phyloP scores from a whole-genome alignment of 2,888 invertebrate species.

The Hemicrepidius hirtus region DNA sequence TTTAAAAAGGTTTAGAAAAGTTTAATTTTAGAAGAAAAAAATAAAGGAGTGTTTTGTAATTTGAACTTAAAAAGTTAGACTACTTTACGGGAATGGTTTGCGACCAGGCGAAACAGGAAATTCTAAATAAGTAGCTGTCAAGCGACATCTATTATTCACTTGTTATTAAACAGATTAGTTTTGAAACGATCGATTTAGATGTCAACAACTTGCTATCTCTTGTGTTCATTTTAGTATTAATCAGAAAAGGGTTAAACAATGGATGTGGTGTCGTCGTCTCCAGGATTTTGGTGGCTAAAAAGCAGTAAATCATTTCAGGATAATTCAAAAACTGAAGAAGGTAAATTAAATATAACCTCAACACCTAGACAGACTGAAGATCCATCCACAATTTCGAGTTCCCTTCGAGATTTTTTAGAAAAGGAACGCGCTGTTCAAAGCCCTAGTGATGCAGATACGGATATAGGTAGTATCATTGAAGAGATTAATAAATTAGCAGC shows the following conservation, averaged over 20 bases:
- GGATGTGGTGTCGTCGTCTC: constrained; percentile 64
- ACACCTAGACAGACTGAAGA: constrained; percentile 52
- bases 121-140: too few species aligned
- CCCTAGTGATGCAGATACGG: constrained; percentile 62
- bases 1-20: too few species aligned
- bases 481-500: constrained; percentile 78
- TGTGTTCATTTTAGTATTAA: background rate
- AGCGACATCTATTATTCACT: too few species aligned
- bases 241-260: constrained; percentile 53
- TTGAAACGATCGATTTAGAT: constrained; percentile 10
- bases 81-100: too few species aligned
- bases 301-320: constrained; percentile 56
- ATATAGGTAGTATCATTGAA: constrained; percentile 81
- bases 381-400: constrained; percentile 63
- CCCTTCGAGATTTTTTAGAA: constrained; percentile 68
- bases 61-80: too few species aligned
- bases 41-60: too few species aligned
- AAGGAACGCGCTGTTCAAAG: constrained; percentile 63
- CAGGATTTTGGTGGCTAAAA: constrained; percentile 69
- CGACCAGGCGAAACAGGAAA: too few species aligned
- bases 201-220: background rate
- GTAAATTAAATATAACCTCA: constrained; percentile 41
- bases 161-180: too few species aligned
- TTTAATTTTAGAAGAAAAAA: too few species aligned
- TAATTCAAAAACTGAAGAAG: constrained; percentile 54